Percentiles rank a stretch among this genome's conserved stretches.
phyloP scores from a whole-genome alignment of 2,888 invertebrate genomes.

The Aspidiotus rigidus region DNA sequence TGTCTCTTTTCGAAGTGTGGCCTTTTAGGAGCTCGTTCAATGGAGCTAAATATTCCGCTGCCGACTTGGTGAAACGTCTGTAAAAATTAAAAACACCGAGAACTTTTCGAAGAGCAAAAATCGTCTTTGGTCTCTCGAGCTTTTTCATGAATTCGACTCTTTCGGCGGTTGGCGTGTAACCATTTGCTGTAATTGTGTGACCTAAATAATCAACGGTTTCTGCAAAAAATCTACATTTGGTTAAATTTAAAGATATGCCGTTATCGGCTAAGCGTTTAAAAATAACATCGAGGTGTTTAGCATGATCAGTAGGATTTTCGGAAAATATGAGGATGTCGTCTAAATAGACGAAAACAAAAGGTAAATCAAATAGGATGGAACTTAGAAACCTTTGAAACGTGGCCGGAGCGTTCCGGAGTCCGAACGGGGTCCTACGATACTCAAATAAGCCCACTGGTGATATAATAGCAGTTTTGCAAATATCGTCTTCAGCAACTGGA shows the following conservation, averaged over 20 bases:
- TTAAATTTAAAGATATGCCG: background rate
- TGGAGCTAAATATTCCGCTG: background rate
- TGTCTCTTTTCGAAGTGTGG: background rate
- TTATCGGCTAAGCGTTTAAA: background rate
- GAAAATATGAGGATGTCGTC: too few relatives aligned
- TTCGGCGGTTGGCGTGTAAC: background rate
- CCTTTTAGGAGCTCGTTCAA: slow-evolving; percentile 2
- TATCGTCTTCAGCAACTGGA: too few relatives aligned
- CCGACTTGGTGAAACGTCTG: background rate
- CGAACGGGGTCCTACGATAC: too few relatives aligned
- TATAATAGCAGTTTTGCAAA: too few relatives aligned
- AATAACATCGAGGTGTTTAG: background rate
- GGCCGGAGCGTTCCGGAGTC: background rate
- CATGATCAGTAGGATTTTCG: background rate
- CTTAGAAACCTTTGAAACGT: background rate
- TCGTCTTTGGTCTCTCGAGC: background rate
- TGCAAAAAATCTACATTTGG: background rate
- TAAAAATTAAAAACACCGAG: slow-evolving; percentile 6
- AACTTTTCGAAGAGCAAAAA: background rate
- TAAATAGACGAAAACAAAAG: too few relatives aligned
- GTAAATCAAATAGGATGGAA: background rate
- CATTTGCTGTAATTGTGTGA: background rate
- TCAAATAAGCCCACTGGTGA: slow-evolving; percentile 36
- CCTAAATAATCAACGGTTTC: background rate
- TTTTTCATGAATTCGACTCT: background rate